phyloP scores from a whole-genome alignment of 1,140 invertebrate species.

The Drosophila miranda region DNA sequence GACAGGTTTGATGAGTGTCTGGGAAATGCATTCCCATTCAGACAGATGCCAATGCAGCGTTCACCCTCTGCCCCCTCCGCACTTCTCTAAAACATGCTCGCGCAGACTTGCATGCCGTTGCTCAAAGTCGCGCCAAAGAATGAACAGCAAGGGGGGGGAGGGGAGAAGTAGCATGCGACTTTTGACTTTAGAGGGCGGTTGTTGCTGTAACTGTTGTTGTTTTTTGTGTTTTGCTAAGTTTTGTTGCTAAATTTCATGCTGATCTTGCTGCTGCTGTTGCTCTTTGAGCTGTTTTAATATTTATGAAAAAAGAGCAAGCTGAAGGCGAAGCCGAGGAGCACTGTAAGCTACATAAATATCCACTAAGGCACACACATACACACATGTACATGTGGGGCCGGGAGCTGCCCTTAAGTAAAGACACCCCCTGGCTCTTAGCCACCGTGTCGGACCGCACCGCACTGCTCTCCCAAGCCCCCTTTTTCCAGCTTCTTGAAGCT shows the following conservation, averaged over 20 bases:
- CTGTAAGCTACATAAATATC: constrained; percentile 76
- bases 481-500: constrained; percentile 70
- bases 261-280: constrained; percentile 2
- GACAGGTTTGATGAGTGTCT: constrained; percentile 15
- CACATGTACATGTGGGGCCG: constrained; percentile 21
- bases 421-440: constrained; percentile 9
- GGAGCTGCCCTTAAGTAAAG: constrained; percentile 67
- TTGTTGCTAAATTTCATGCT: neutral
- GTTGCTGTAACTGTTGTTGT: constrained; percentile 14
- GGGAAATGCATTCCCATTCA: constrained; percentile 10
- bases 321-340: constrained; percentile 33
- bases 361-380: constrained; percentile 59
- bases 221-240: too few species aligned
- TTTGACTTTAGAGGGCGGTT: constrained; percentile 60
- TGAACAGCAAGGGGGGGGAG: neutral
- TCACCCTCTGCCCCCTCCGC: neutral
- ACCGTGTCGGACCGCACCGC: neutral
- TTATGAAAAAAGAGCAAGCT: constrained; percentile 68
- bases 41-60: constrained; percentile 42
- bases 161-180: constrained; percentile 44
- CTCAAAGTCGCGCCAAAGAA: constrained; percentile 27
- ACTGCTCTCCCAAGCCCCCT: constrained; percentile 25
- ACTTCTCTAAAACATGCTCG: too few species aligned
- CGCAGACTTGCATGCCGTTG: constrained; percentile 31
- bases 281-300: constrained; percentile 75